Conservation (phyloP, 2,888 invertebrate genomes). For the Laothoe populi region DNA sequence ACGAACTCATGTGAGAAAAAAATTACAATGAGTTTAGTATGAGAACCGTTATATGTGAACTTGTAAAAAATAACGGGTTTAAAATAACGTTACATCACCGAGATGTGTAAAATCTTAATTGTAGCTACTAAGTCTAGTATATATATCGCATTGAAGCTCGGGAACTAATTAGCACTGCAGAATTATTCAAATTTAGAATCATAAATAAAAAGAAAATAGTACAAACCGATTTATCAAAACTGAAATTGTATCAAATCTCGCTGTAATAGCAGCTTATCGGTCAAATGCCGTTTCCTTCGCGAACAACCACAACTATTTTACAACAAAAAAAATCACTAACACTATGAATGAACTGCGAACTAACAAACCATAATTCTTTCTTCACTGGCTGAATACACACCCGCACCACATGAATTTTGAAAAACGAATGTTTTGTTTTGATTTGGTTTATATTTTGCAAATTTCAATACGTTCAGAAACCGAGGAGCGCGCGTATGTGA, state of each 20-base stretch:
- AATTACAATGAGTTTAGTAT: conserved; percentile 23
- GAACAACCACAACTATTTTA: conserved; percentile 52
- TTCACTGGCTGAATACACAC: conserved; percentile 40
- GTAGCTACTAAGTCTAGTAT: neutral
- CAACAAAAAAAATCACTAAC: conserved; percentile 43
- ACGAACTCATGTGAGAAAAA: conserved; percentile 29
- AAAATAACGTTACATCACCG: neutral
- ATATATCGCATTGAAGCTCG: neutral
- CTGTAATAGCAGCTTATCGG: conserved; percentile 62
- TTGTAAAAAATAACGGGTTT: conserved; percentile 25
- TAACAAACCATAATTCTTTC: conserved; percentile 33
- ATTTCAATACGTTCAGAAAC: conserved; percentile 55
- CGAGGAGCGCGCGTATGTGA: conserved; percentile 53
- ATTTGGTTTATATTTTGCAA: conserved; percentile 46
- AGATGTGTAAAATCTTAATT: conserved; percentile 11
- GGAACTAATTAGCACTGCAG: neutral
- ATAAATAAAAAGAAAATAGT: conserved; percentile 31
- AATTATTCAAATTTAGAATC: neutral
- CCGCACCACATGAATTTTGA: conserved; percentile 44
- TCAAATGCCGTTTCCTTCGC: conserved; percentile 69
- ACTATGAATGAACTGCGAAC: conserved; percentile 29
- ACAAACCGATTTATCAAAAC: conserved; percentile 42
- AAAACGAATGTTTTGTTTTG: conserved; percentile 41
- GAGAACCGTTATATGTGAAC: conserved; percentile 32
- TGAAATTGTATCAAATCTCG: conserved; percentile 42